Percentiles rank a stretch among this genome's conserved stretches.
These are phyloP conservation scores for Corythornis vintsioides DNA, from an alignment of 2,113 vertebrate species.

Conservation along the genomic window DNA sequence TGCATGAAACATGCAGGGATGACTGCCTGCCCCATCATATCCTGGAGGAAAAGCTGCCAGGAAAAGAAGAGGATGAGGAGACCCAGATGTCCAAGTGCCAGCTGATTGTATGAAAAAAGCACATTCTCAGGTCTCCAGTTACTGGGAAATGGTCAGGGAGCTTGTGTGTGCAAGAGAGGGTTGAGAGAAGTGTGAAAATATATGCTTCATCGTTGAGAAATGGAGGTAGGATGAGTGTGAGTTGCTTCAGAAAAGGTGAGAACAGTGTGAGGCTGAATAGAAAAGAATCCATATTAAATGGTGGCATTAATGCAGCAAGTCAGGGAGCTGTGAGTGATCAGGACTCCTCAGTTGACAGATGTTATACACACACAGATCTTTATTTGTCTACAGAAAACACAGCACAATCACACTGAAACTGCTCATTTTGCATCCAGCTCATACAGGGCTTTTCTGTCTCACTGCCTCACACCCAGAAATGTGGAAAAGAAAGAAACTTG, in stretches of 20 bases:
- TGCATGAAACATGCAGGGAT: neutral
- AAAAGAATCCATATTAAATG: constrained; percentile 47
- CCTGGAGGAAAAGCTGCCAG: constrained; percentile 7
- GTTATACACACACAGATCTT: neutral
- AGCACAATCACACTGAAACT: neutral
- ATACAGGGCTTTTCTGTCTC: neutral
- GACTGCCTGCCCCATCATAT: neutral
- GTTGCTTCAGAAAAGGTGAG: constrained; percentile 64
- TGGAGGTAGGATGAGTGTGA: constrained; percentile 66
- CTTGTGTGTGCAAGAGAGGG: constrained; percentile 39
- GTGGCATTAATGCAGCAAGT: constrained; percentile 32
- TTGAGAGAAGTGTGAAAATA: constrained; percentile 59
- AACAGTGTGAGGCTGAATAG: constrained; percentile 33
- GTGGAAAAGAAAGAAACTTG: constrained; percentile 6
- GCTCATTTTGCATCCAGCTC: neutral
- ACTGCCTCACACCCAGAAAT: neutral
- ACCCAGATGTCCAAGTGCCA: constrained; percentile 46
- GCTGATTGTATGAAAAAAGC: constrained; percentile 27
- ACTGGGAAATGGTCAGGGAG: constrained; percentile 57
- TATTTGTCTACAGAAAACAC: constrained; percentile 16
- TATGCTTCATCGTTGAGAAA: constrained; percentile 52
- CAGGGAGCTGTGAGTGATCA: neutral
- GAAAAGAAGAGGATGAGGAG: constrained; percentile 1
- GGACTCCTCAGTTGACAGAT: neutral
- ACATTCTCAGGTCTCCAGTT: constrained; percentile 35